A percentile compares a stretch with the other conserved stretches of the same genome.
phyloP scores from a whole-genome alignment of 2,113 vertebrate genomes.

The Chaetodon auriga region DNA sequence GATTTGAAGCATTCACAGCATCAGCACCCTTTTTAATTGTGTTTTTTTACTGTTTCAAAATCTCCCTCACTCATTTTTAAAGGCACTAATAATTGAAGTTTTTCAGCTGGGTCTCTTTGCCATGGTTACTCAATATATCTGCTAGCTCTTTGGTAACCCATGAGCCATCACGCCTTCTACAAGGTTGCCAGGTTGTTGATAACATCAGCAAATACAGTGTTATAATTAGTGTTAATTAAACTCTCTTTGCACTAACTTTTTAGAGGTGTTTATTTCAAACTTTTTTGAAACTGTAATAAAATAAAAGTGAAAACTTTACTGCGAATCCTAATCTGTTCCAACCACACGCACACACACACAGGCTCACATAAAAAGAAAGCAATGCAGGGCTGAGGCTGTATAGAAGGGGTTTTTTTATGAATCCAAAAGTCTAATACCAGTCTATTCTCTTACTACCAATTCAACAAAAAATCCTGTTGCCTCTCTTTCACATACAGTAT shows the following conservation, averaged over 20 bases:
- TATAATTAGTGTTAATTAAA: slow-evolving; percentile 6
- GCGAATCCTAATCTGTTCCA: background rate
- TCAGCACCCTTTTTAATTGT: background rate
- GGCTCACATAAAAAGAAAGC: background rate
- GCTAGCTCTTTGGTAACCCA: background rate
- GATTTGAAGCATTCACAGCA: background rate
- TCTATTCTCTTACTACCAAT: background rate
- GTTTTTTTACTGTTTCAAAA: background rate
- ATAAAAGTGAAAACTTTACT: background rate
- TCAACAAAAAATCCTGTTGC: background rate
- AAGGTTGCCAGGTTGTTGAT: slow-evolving; percentile 2
- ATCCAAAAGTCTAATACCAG: background rate
- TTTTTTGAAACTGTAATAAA: background rate
- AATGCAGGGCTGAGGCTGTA: background rate
- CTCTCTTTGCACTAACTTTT: slow-evolving; percentile 1
- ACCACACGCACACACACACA: background rate
- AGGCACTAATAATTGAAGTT: too few species aligned
- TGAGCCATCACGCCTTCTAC: background rate
- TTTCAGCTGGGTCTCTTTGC: background rate
- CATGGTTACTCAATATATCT: background rate
- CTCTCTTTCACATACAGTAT: background rate
- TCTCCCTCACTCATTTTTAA: too few species aligned
- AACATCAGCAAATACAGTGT: background rate
- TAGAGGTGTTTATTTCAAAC: slow-evolving; percentile 7
- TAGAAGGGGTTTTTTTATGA: background rate